phyloP scores from a whole-genome alignment of 2,113 vertebrate species.

The Rhizomys pruinosus region DNA sequence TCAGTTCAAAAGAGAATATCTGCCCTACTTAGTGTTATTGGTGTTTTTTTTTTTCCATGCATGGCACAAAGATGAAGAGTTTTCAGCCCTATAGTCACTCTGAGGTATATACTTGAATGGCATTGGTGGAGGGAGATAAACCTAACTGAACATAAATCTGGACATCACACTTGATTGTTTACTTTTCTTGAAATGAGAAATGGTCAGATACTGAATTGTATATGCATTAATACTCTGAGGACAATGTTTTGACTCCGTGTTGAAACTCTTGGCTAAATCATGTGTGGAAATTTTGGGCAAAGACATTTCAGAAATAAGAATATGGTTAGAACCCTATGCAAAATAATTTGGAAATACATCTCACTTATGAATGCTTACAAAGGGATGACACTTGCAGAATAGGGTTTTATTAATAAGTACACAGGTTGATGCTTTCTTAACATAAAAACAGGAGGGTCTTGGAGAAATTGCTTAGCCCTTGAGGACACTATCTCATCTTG shows the following conservation, averaged over 20 bases:
- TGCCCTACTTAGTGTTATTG: no score
- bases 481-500: no score
- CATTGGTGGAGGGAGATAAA: background rate
- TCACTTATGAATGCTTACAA: no score
- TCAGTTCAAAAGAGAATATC: background rate
- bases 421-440: background rate
- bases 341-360: background rate
- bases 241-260: background rate
- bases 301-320: background rate
- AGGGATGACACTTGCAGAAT: fast-evolving
- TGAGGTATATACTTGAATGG: background rate
- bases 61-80: background rate
- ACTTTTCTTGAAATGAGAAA: background rate
- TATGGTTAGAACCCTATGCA: background rate
- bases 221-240: background rate
- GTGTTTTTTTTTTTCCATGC: no score
- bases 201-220: background rate
- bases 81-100: background rate
- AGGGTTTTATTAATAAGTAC: background rate
- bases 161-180: background rate
- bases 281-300: background rate
- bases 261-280: background rate
- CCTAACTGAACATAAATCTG: background rate
- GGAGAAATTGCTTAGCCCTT: no score
- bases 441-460: no score